Base-by-base conservation (phyloP, 2,797 vertebrate species). In the Semotilus atromaculatus region DNA sequence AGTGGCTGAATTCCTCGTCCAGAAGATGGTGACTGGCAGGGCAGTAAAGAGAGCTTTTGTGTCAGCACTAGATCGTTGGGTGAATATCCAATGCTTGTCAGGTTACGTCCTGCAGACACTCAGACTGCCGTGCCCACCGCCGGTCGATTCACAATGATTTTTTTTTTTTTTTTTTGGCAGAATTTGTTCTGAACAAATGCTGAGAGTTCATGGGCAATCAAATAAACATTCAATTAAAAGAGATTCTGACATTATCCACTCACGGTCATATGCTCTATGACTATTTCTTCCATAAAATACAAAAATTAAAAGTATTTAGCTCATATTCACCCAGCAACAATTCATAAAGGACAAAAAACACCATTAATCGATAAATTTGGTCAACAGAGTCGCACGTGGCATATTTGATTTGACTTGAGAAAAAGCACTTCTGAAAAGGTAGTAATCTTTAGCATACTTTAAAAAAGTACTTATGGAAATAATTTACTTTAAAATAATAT, bases 11-110 rank as follows among this genome's bases (percentile, higher is more conserved):
- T 74, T 80, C 13, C 75, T 83, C 53, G 51, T 91, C 60, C 1
- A 60, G 87, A 90, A 88, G 83, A 80, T 73, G 88, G 86, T 93
- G 93, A 93, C 91, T 93, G 92, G 91, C 92, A 92, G 90, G 87
- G 90, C 90, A 92, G 93, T 93, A 91, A 94, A 92, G 89, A 90
- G 90, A 93, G 90, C 92, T 93, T 88, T 92, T 95, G 92, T 93
- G 93, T 92, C 90, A 89, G 90, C 90, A 90, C 84, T 85, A 88
- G 89, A 93, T 90, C 90, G 89, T 89, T 90, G 89, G 91, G 79
- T 70, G 90, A 91, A 92, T 92, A 94, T 92, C 90, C 90, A 91
- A 70, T 40, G 89, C 90, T 93, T 91, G 89, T 93, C 92, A 92
- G 90, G 90, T 94, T 94, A 94, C 90, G 83, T 91, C 89, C 90